Conservation (phyloP, 2,888 invertebrate species). For the Cerceris ruficornis region DNA sequence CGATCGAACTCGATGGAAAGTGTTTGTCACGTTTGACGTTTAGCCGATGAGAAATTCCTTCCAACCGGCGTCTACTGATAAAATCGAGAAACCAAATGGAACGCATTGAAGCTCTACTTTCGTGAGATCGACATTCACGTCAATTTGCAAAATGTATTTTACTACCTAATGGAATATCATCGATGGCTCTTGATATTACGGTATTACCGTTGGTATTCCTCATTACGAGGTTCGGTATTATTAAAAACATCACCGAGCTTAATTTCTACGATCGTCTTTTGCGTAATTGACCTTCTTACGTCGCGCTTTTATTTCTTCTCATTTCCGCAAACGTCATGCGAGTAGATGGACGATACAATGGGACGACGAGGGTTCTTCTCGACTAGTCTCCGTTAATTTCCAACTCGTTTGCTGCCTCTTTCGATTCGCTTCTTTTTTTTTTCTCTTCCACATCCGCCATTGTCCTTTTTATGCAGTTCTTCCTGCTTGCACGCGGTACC, state of each 20-base stretch:
- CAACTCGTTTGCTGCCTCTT: conserved; percentile 29
- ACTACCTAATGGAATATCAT: no score
- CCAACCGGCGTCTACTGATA: background rate
- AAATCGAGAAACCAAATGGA: no score
- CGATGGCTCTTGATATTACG: no score
- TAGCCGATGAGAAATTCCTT: background rate
- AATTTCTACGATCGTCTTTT: background rate
- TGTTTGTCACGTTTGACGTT: background rate
- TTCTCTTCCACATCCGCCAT: conserved; percentile 41
- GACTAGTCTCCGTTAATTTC: conserved; percentile 46
- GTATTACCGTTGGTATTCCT: no score
- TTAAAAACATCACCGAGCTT: background rate
- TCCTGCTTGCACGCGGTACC: conserved; percentile 43
- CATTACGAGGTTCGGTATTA: no score
- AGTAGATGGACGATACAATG: conserved; percentile 25
- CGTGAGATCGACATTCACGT: no score
- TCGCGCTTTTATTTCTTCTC: background rate
- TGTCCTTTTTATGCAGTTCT: conserved; percentile 60
- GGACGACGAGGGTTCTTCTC: conserved; percentile 22
- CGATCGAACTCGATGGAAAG: background rate
- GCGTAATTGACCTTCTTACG: background rate
- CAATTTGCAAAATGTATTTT: no score
- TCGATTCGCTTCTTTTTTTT: conserved; percentile 24
- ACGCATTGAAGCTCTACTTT: no score
- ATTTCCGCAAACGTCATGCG: background rate